phyloP scores from a whole-genome alignment of 2,113 vertebrate genomes.

The Donacobius atricapilla region DNA sequence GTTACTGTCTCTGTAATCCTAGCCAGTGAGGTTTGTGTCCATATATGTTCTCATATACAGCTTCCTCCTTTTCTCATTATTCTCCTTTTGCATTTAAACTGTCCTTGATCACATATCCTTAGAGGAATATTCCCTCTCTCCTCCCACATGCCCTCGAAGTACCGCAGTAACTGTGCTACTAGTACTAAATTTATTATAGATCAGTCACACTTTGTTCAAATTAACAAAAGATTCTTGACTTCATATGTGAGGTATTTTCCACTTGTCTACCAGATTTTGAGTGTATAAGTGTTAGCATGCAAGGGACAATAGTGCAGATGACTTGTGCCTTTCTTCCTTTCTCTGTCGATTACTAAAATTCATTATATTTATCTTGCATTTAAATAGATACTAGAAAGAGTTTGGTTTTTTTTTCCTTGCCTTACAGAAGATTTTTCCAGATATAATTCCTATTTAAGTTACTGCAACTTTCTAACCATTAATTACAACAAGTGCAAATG shows the following conservation, averaged over 20 bases:
- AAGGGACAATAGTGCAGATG: accelerated
- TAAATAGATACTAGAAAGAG: neutral
- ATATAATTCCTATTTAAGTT: neutral
- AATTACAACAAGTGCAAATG: neutral
- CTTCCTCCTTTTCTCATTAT: neutral
- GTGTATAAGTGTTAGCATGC: neutral
- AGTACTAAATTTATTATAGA: neutral
- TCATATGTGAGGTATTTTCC: neutral
- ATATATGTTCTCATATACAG: neutral
- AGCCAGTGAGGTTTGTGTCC: neutral
- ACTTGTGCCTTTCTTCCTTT: neutral
- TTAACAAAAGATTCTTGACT: neutral
- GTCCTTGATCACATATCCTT: neutral
- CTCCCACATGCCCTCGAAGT: neutral
- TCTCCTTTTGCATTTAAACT: neutral
- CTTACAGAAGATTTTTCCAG: neutral
- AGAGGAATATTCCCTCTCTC: accelerated
- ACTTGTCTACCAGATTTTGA: neutral
- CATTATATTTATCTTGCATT: neutral
- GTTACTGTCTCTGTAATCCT: neutral
- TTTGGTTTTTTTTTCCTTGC: neutral
- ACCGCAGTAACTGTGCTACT: neutral
- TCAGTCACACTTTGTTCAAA: neutral
- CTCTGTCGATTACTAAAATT: neutral
- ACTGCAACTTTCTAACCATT: neutral